Base-by-base conservation (phyloP, 2,797 vertebrate species). In the Tympanoctomys barrerae region DNA sequence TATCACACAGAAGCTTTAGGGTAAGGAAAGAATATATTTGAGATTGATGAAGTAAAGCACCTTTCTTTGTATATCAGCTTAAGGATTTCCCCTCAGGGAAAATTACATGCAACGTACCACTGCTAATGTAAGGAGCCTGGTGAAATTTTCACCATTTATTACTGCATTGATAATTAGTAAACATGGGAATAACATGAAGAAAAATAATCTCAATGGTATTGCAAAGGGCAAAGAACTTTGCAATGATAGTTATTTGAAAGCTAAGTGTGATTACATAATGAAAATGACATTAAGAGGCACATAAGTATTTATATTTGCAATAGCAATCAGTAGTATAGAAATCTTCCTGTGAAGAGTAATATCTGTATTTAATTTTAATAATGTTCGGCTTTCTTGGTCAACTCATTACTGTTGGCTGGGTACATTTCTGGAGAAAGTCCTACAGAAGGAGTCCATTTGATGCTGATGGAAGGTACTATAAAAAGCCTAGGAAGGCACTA, bases 31-130 rank as follows among this genome's bases (percentile, higher is more conserved):
- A 90, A 80, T n/a, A 61, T 89, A 97, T 84, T 86, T 97, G 93
- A 92, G 88, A 94, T 96, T 97, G 93, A 97, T 85, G 84, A 97
- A 97, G 96, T 89, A 96, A 96, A 97, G 83, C 91, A 94, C 24
- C 52, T 94, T 97, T 97, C 96, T 97, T 97, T 89, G 96, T 87
- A 64, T 96, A 57, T 82, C 95, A 96, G 89, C 84, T 77, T 94
- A 97, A 97, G 54, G 70, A 94, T 97, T 97, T 95, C 39, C 71
- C 94, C 77, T 57, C 39, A 71, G 77, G 70, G 92, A 95, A 96
- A 88, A 89, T 77, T 82, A 83, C 19, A 83, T 46, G 28, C 73
- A 87, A 61, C 88, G 77, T 95, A 85, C 88, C 49, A 92, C 46
- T 61, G 89, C 87, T 87, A 46, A 52, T 36, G 24, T 14, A 7